phyloP scores from a whole-genome alignment of 2,113 vertebrate species.

The human region DNA sequence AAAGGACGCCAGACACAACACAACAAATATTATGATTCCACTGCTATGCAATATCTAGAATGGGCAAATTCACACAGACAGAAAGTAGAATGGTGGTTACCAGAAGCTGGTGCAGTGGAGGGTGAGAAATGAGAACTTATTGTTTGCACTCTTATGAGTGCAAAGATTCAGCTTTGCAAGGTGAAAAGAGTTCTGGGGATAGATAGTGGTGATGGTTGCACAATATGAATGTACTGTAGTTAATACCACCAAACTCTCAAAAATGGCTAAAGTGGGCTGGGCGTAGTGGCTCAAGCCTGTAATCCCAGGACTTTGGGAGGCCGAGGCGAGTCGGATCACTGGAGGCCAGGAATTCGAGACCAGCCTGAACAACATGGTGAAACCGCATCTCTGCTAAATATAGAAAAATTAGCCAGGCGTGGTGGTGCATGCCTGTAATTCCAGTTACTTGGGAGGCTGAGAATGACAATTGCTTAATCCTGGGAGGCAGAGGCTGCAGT shows the following conservation, averaged over 20 bases:
- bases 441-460: no score
- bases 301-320: no score
- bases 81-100: background rate
- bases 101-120: background rate
- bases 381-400: no score
- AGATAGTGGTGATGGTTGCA: background rate
- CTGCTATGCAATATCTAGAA: background rate
- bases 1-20: background rate
- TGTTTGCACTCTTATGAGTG: background rate
- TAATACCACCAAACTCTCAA: background rate
- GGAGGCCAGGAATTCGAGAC: no score
- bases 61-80: background rate
- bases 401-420: no score
- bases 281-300: no score
- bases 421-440: no score
- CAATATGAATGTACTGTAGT: background rate
- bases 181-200: background rate
- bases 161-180: background rate
- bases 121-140: background rate
- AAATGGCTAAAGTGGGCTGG: no score
- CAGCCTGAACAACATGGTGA: no score
- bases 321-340: no score
- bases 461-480: no score
- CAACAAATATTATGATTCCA: background rate
- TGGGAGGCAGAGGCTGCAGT: no score